Evolutionary conservation across 2,797 vertebrate genomes (phyloP).

Genomic region (Sebastes vulpes): DNA sequence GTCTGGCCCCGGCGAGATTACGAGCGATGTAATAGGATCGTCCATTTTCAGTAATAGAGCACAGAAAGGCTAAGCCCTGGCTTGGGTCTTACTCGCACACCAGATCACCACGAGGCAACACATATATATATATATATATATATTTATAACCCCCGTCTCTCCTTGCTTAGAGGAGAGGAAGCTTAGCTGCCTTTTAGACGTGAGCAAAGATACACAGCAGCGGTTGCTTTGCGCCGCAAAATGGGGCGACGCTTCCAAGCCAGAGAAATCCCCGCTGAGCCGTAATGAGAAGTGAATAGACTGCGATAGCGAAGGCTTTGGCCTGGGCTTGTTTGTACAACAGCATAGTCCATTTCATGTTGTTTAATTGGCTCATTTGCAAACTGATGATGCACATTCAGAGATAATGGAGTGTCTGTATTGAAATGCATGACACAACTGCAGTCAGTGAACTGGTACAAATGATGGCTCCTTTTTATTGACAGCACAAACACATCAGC

Average conservation of each 20-base stretch:
- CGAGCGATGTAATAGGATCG: conserved; percentile 73
- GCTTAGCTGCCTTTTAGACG: conserved; percentile 52
- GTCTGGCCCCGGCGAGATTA: conserved; percentile 74
- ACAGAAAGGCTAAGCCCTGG: conserved; percentile 71
- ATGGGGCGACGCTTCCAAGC: conserved; percentile 28
- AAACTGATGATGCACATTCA: conserved; percentile 54
- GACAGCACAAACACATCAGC: conserved; percentile 4
- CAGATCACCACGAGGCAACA: conserved; percentile 58
- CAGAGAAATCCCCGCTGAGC: conserved; percentile 57
- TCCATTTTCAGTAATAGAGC: conserved; percentile 79
- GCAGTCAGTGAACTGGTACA: conserved; percentile 8
- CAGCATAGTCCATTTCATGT: conserved; percentile 40
- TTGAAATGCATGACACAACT: conserved; percentile 25
- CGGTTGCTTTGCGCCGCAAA: conserved; percentile 31
- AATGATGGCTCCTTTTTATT: conserved; percentile 17
- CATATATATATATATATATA: conserved; percentile 24
- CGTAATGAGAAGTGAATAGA: conserved; percentile 59
- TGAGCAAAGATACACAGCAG: conserved; percentile 24
- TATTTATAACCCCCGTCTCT: conserved; percentile 25
- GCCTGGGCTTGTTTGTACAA: conserved; percentile 46
- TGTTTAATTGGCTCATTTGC: conserved; percentile 72
- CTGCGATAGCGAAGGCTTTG: conserved; percentile 32
- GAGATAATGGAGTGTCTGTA: conserved; percentile 30
- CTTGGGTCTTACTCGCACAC: conserved; percentile 46
- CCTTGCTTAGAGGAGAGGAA: conserved; percentile 37